A percentile compares a stretch with the other conserved stretches of the same genome.
phyloP scores from a whole-genome alignment of 2,113 vertebrate genomes.

The Saccopteryx leptura region DNA sequence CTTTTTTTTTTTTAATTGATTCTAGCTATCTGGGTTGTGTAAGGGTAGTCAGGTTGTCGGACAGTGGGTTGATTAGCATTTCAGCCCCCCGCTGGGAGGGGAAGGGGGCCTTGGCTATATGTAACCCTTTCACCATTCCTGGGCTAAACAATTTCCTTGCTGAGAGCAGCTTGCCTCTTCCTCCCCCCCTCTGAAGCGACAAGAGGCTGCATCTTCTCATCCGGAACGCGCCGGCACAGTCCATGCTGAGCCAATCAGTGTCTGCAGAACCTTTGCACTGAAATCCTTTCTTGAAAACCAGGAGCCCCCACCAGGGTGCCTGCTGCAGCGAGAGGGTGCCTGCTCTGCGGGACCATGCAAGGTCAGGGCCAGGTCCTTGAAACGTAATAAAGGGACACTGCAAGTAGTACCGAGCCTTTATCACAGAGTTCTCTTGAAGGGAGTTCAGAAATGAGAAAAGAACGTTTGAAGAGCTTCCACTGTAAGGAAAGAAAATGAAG shows the following conservation, averaged over 20 bases:
- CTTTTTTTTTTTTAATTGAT: not conserved
- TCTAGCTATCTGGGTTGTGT: not conserved
- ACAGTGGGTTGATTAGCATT: not conserved
- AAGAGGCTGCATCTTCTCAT: conserved; percentile 36
- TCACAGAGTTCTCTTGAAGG: not conserved
- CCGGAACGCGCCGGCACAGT: not conserved
- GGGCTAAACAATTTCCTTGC: not conserved
- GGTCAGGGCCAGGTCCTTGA: not conserved
- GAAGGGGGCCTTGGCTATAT: not conserved
- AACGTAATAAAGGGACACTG: not conserved
- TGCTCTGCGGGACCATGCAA: not conserved
- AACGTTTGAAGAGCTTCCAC: not conserved
- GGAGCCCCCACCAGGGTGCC: not conserved
- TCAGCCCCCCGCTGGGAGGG: not conserved
- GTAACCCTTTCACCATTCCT: too few relatives aligned
- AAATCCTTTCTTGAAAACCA: conserved; percentile 62
- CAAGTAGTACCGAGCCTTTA: not conserved
- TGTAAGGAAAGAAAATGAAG: conserved; percentile 7
- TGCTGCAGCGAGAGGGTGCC: not conserved
- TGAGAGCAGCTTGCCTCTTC: not conserved
- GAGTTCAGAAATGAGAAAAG: conserved; percentile 31
- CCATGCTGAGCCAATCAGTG: conserved; percentile 39
- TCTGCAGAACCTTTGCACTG: conserved; percentile 47
- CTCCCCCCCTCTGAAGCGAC: conserved; percentile 19
- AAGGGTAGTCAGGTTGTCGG: not conserved